Evolutionary conservation across 2,797 vertebrate genomes (phyloP).

Genomic region (Mormyrus hasselquistii): DNA sequence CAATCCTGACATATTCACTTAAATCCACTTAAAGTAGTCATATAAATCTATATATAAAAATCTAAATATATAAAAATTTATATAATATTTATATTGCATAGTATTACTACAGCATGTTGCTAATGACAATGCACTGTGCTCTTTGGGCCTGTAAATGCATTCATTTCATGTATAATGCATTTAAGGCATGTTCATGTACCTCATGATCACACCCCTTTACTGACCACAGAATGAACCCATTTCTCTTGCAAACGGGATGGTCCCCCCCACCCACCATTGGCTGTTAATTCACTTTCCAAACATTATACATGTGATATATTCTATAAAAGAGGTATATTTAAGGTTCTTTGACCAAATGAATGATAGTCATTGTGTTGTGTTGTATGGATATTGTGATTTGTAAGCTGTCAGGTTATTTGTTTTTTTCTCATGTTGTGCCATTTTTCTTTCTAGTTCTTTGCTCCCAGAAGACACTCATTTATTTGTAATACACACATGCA

Average conservation of each 20-base stretch:
- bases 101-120: background rate
- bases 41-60: background rate
- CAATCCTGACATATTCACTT: background rate
- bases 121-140: background rate
- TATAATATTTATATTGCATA: too few species aligned
- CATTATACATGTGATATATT: background rate
- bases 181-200: background rate
- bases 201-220: background rate
- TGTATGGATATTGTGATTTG: background rate
- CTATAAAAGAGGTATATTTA: background rate
- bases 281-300: background rate
- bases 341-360: background rate
- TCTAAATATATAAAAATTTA: too few species aligned
- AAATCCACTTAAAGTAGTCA: background rate
- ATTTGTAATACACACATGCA: background rate
- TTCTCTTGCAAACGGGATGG: background rate
- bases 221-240: background rate
- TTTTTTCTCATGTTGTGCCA: background rate
- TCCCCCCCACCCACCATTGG: background rate
- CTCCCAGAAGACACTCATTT: background rate
- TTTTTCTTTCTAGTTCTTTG: background rate
- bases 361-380: background rate
- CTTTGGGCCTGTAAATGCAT: background rate
- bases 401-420: background rate
- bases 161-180: background rate